These are phyloP conservation scores for Pocillopora meandrina DNA, from an alignment of 92 coral and sea anemone species.

Conservation along the genomic window DNA sequence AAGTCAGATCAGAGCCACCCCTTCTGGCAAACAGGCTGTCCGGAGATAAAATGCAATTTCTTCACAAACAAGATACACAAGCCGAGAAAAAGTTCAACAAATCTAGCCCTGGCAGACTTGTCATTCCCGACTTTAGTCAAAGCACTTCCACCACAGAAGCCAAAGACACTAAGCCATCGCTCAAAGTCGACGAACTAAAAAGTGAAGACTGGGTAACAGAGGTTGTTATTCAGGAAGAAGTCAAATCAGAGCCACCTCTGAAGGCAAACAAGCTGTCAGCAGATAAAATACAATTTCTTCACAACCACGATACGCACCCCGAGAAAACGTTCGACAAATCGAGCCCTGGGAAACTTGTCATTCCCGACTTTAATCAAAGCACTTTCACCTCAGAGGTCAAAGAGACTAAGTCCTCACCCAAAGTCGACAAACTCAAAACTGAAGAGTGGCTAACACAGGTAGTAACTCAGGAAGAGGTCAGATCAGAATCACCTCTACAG, in stretches of 20 bases:
- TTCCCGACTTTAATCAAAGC: background rate
- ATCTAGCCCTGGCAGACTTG: background rate
- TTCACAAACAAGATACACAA: background rate
- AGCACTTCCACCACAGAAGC: background rate
- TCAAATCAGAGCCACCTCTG: background rate
- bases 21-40: background rate
- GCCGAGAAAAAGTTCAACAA: background rate
- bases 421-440: background rate
- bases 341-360: background rate
- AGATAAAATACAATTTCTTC: slow-evolving; percentile 8
- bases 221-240: background rate
- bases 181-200: background rate
- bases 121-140: background rate
- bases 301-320: background rate
- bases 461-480: background rate
- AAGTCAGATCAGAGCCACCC: background rate
- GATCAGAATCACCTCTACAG: background rate
- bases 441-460: background rate
- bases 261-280: background rate
- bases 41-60: background rate
- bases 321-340: background rate
- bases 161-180: background rate
- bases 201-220: background rate
- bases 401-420: background rate
- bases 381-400: background rate